Conservation (phyloP, 2,113 vertebrate species). For the Himantopus leucocephalus region DNA sequence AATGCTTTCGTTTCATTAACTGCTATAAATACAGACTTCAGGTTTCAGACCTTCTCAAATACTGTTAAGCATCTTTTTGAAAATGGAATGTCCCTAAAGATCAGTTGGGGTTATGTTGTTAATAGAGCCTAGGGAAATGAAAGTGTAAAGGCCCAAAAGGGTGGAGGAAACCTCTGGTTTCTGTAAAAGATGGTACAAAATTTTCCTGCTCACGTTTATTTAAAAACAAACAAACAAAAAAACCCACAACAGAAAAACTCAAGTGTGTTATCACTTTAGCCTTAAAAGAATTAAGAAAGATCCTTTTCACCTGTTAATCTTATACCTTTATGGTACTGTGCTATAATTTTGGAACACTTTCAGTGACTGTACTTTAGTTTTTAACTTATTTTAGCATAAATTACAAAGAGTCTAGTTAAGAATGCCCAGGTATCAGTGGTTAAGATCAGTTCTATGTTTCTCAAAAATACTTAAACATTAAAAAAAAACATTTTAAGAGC, state of each 20-base stretch:
- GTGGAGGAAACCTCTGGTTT: not conserved
- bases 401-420: not conserved
- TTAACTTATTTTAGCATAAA: not conserved
- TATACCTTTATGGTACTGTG: not conserved
- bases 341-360: not conserved
- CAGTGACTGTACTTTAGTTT: not conserved
- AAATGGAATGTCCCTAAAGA: not conserved
- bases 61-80: not conserved
- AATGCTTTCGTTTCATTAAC: not conserved
- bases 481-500: not conserved
- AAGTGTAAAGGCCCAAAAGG: not conserved
- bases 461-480: not conserved
- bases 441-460: not conserved
- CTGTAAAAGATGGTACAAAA: not conserved
- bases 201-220: not conserved
- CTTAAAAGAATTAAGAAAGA: not conserved
- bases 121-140: not conserved
- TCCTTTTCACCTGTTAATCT: not conserved
- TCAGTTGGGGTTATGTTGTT: fast-evolving
- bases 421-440: not conserved
- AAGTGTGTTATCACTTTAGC: not conserved
- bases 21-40: not conserved
- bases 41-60: not conserved
- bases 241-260: not conserved
- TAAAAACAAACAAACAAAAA: not conserved